Evolutionary conservation across 2,797 vertebrate species (phyloP).

Genomic region (Hoplostethus mediterraneus): DNA sequence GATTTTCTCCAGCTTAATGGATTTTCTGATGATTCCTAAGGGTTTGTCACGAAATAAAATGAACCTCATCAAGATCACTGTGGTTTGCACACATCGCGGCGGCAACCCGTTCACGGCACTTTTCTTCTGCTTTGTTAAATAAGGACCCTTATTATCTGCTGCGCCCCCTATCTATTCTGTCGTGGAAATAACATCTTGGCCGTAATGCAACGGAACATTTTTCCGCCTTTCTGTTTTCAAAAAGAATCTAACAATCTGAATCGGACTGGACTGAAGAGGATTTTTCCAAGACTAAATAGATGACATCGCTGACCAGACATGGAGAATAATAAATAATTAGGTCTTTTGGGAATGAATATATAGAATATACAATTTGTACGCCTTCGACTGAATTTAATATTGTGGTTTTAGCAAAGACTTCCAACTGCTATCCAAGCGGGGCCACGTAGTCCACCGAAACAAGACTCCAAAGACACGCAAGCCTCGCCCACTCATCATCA

Average conservation of each 20-base stretch:
- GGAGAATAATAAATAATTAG: slow-evolving; percentile 1
- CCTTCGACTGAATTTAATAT: neutral
- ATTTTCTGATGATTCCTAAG: too few species aligned
- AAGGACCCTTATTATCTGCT: slow-evolving; percentile 36
- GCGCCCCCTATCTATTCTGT: slow-evolving; percentile 24
- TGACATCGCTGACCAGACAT: neutral
- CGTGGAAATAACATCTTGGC: slow-evolving; percentile 7
- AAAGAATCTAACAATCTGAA: too few species aligned
- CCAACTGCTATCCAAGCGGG: neutral
- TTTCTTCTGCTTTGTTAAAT: neutral
- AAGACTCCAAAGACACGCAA: slow-evolving; percentile 17
- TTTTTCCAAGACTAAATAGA: slow-evolving; percentile 13
- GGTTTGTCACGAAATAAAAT: slow-evolving; percentile 13
- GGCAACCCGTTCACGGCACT: slow-evolving; percentile 19
- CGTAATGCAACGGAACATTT: slow-evolving; percentile 11
- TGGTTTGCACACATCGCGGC: neutral
- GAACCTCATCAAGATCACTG: neutral
- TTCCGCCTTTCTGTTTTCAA: slow-evolving; percentile 15
- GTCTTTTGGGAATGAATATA: slow-evolving; percentile 2
- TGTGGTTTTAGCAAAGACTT: neutral
- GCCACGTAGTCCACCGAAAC: slow-evolving; percentile 1
- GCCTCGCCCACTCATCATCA: slow-evolving; percentile 22
- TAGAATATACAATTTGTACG: neutral
- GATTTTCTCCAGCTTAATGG: too few species aligned
- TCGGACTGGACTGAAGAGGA: neutral